Evolutionary conservation across 2,888 invertebrate species (phyloP), one percentile per base, ranked within the genome.

Genomic region (Lordiphosa fenestrarum): DNA sequence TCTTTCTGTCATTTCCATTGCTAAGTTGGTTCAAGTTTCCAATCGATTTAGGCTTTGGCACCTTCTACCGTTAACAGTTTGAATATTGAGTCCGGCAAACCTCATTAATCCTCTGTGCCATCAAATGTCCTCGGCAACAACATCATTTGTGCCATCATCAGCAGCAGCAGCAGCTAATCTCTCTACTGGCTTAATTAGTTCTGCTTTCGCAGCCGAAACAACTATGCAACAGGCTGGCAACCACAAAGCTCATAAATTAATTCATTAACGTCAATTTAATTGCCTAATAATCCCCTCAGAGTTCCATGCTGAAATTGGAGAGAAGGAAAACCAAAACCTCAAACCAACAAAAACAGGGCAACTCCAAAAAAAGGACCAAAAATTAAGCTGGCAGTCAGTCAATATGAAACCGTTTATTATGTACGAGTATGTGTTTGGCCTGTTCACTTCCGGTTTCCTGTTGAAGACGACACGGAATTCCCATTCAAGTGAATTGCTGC

Each of bases 401-500:
- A 70, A 81, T 73, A 80, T 73, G 65, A 81, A 72, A 37, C 23
- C 73, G 84, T 70, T 80, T 76, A 83, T 80, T 70, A 80, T 81
- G 73, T 83, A 68, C 59, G 56, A 35, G 52, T 53, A 39, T 54
- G 41, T 84, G 84, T 77, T 77, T 84, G 77, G 74, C 81, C 73
- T 81, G 54, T 46, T 63, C 82, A 84, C 84, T 81, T 77, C 77
- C 77, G 81, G 50, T 77, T 77, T 84, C 82, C 56, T 44, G 44
- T 15, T 33, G 81, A 64, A 80, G 77, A 80, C 81, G 67, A 66
- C 50, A 47, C 72, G 84, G 78, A 84, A 81, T 82, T 86, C 77
- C 66, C 82, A 84, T 84, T 86, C 67, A 87, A 84, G 82, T 86
- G 84, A 86, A 85, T 86, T 84, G 86, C 85, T 81, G 84, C 85